These are phyloP conservation scores for Sorex fumeus DNA, from an alignment of 2,113 vertebrate species.

Conservation along the genomic window DNA sequence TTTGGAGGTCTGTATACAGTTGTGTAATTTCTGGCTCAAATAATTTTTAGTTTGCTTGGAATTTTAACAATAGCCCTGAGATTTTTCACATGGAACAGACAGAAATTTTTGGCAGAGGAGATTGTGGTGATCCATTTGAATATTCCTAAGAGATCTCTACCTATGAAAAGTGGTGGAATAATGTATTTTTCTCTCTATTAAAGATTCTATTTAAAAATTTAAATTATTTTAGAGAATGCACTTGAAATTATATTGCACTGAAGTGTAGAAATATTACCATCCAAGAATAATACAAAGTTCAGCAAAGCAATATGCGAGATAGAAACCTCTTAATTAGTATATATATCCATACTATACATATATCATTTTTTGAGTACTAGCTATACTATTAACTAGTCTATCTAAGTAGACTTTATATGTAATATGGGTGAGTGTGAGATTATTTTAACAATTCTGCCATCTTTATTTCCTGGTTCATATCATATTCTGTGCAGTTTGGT, in stretches of 20 bases:
- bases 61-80: conserved; percentile 81
- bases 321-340: conserved; percentile 47
- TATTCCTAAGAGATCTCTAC: conserved; percentile 55
- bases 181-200: conserved; percentile 15
- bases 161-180: neutral
- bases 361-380: conserved; percentile 65
- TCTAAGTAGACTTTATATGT: conserved; percentile 52
- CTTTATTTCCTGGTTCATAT: conserved; percentile 44
- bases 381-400: conserved; percentile 33
- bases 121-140: conserved; percentile 39
- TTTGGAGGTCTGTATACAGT: conserved; percentile 72
- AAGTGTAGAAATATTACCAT: conserved; percentile 43
- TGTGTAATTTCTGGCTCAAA: conserved; percentile 77
- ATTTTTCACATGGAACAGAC: conserved; percentile 61
- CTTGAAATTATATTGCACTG: conserved; percentile 50
- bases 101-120: neutral
- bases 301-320: neutral
- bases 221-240: conserved; percentile 51
- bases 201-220: conserved; percentile 26
- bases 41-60: conserved; percentile 74
- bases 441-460: conserved; percentile 58
- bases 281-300: neutral
- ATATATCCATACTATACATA: conserved; percentile 40
- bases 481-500: neutral
- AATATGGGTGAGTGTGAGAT: conserved; percentile 39